These are phyloP conservation scores for Halyomorpha halys DNA, from an alignment of 1,140 invertebrate species.

Conservation along the genomic window DNA sequence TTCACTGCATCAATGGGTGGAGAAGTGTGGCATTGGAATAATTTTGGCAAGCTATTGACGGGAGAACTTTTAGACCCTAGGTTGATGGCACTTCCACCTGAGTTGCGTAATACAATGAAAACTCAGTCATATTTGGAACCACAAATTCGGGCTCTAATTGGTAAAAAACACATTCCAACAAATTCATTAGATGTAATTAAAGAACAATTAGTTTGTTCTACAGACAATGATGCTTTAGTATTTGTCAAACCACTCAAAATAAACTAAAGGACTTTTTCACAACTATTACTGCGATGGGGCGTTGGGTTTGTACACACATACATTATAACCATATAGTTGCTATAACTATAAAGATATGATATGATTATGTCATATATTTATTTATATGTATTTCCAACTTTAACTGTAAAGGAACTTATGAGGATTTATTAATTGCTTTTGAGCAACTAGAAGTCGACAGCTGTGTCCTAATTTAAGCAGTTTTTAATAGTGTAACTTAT, in stretches of 20 bases:
- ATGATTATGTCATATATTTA: too few species aligned
- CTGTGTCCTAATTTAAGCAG: too few species aligned
- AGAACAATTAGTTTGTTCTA: conserved; percentile 9
- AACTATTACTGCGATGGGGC: too few species aligned
- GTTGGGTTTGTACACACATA: too few species aligned
- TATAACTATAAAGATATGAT: too few species aligned
- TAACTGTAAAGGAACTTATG: too few species aligned
- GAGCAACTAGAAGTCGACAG: too few species aligned
- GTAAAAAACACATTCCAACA: conserved; percentile 14
- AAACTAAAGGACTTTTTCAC: conserved; percentile 7
- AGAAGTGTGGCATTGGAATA: conserved; percentile 22
- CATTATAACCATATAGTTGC: too few species aligned
- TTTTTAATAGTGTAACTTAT: too few species aligned
- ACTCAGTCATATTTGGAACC: background rate
- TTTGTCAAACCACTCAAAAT: conserved; percentile 9
- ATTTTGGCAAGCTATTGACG: conserved; percentile 14
- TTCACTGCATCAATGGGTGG: conserved; percentile 16
- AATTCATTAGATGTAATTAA: conserved; percentile 19
- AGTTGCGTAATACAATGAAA: background rate
- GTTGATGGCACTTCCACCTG: background rate
- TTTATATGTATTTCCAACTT: too few species aligned
- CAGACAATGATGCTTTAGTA: conserved; percentile 19
- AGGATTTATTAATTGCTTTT: too few species aligned
- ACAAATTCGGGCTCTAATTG: background rate
- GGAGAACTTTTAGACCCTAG: background rate